These are phyloP conservation scores for Erethizon dorsatum DNA, from an alignment of 2,797 vertebrate species.

Conservation along the genomic window DNA sequence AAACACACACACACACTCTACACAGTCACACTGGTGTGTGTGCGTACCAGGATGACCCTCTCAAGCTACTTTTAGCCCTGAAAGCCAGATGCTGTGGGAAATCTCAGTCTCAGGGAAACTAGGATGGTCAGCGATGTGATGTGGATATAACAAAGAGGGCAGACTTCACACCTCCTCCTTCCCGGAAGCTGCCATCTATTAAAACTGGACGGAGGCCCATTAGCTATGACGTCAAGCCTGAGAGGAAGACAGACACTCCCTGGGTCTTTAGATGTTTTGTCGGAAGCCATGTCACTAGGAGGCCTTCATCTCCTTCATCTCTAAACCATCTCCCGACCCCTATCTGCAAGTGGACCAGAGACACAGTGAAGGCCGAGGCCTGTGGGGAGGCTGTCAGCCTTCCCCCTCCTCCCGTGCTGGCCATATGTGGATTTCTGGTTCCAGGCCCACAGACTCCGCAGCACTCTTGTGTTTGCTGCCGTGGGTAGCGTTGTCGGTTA, in stretches of 20 bases:
- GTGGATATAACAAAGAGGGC: accelerated
- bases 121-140: too few relatives aligned
- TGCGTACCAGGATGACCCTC: accelerated
- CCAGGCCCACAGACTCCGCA: too few relatives aligned
- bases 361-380: accelerated
- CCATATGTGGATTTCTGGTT: accelerated
- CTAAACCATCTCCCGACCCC: not conserved
- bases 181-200: too few relatives aligned
- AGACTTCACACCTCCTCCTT: accelerated
- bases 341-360: not conserved
- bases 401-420: not conserved
- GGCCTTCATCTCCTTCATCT: too few relatives aligned
- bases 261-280: accelerated
- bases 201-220: not conserved
- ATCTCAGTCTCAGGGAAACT: not conserved
- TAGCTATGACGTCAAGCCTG: too few relatives aligned
- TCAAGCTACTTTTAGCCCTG: not conserved
- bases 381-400: accelerated
- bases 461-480: accelerated
- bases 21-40: not conserved
- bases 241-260: not conserved
- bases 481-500: accelerated
- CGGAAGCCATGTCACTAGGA: too few relatives aligned
- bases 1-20: too few relatives aligned
- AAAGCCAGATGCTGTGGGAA: not conserved